phyloP scores from a whole-genome alignment of 1,140 invertebrate species.

The Drosophila fuyamai region DNA sequence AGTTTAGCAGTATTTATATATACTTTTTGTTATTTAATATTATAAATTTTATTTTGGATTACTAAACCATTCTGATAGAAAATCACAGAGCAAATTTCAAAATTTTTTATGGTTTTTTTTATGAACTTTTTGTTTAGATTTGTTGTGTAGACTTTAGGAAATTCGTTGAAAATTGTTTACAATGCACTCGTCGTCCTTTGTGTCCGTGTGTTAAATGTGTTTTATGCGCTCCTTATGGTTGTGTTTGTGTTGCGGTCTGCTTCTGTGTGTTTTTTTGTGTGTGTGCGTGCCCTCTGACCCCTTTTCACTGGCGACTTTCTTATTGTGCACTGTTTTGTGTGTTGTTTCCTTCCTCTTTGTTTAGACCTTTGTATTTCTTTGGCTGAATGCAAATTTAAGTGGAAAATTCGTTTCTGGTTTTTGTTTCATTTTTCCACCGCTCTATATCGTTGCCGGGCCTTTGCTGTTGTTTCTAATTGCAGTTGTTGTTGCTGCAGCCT shows the following conservation, averaged over 20 bases:
- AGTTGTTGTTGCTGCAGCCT: constrained; percentile 32
- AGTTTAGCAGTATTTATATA: constrained; percentile 69
- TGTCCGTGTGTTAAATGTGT: constrained; percentile 31
- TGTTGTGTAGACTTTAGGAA: constrained; percentile 65
- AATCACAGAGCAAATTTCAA: constrained; percentile 83
- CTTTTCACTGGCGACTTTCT: constrained; percentile 30
- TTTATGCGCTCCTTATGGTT: constrained; percentile 20
- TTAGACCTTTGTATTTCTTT: constrained; percentile 56
- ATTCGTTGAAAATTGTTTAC: constrained; percentile 75
- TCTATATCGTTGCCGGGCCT: constrained; percentile 49
- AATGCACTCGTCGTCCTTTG: constrained; percentile 37
- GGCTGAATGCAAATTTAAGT: constrained; percentile 51
- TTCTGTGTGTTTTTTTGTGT: constrained; percentile 25
- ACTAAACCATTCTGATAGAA: constrained; percentile 81
- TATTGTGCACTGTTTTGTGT: constrained; percentile 20
- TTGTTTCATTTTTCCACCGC: constrained; percentile 62
- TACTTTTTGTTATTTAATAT: constrained; percentile 48
- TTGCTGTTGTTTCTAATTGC: constrained; percentile 42
- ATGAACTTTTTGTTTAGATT: constrained; percentile 49
- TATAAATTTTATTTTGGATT: constrained; percentile 64
- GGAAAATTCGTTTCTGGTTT: constrained; percentile 61
- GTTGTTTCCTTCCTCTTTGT: constrained; percentile 40
- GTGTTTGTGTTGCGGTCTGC: constrained; percentile 22
- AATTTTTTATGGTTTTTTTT: constrained; percentile 55
- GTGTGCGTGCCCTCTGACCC: constrained; percentile 45